Conservation (phyloP, 2,888 invertebrate genomes). For the Amorpha juglandis region DNA sequence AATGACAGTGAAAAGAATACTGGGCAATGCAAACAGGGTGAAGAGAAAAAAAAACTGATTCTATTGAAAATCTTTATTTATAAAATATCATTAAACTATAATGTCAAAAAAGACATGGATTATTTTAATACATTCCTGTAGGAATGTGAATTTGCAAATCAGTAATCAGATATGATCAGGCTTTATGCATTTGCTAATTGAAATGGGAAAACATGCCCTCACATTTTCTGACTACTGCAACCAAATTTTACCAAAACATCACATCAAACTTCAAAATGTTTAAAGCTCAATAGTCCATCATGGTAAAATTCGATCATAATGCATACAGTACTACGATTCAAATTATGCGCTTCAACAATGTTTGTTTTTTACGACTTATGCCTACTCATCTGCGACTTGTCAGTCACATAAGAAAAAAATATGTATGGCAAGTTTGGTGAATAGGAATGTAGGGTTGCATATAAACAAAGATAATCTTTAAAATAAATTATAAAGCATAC, state of each 20-base stretch:
- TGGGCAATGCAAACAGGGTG: constrained; percentile 70
- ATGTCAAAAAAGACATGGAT: constrained; percentile 77
- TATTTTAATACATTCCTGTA: constrained; percentile 66
- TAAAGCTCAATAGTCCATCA: constrained; percentile 29
- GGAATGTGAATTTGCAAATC: constrained; percentile 58
- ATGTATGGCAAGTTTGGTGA: too few species aligned
- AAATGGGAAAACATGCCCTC: constrained; percentile 40
- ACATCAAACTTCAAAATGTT: constrained; percentile 29
- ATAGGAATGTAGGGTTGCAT: too few species aligned
- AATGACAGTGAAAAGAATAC: constrained; percentile 71
- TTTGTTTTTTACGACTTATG: too few species aligned
- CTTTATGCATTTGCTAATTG: constrained; percentile 35
- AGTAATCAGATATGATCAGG: constrained; percentile 56
- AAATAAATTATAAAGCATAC: too few species aligned
- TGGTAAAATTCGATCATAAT: constrained; percentile 58
- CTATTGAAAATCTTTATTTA: constrained; percentile 57
- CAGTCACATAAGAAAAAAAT: too few species aligned
- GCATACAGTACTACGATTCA: constrained; percentile 45
- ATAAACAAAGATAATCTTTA: too few species aligned
- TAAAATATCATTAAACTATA: constrained; percentile 61
- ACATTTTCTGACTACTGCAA: constrained; percentile 56
- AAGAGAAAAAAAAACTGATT: constrained; percentile 54
- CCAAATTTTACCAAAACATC: constrained; percentile 57
- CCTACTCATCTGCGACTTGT: too few species aligned
- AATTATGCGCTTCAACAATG: too few species aligned